Percentiles rank a stretch among this genome's conserved stretches.
Conservation (phyloP, 2,797 vertebrate genomes). For the Kryptolebias ocellatus region DNA sequence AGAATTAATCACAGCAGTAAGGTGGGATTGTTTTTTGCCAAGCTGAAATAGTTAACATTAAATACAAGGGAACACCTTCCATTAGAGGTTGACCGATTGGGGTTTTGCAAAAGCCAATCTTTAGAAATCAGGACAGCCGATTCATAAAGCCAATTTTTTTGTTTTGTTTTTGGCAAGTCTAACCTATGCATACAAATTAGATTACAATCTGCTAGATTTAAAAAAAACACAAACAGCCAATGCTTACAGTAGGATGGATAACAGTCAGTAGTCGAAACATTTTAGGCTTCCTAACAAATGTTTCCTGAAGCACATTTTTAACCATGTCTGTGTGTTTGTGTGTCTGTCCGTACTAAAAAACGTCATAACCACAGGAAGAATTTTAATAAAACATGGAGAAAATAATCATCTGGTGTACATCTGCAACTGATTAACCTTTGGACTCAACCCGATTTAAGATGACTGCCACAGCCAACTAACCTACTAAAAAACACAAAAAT, state of each 20-base stretch:
- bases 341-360: no score
- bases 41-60: constrained; percentile 50
- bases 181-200: neutral
- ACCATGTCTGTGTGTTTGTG: no score
- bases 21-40: constrained; percentile 32
- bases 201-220: neutral
- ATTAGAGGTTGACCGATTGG: neutral
- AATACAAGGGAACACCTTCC: neutral
- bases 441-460: no score
- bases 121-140: neutral
- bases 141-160: neutral
- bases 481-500: no score
- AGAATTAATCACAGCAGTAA: constrained; percentile 53
- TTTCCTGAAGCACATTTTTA: neutral
- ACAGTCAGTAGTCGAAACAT: neutral
- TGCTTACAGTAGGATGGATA: neutral
- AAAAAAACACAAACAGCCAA: neutral
- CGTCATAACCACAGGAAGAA: no score
- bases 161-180: neutral
- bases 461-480: no score
- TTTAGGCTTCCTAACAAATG: neutral
- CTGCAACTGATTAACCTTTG: no score
- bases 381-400: no score
- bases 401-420: no score
- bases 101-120: neutral